Evolutionary conservation across 53 echinoderm and acorn worm species (phyloP), one percentile per base, ranked within the genome.

Genomic region (Hippasteria phrygiana): DNA sequence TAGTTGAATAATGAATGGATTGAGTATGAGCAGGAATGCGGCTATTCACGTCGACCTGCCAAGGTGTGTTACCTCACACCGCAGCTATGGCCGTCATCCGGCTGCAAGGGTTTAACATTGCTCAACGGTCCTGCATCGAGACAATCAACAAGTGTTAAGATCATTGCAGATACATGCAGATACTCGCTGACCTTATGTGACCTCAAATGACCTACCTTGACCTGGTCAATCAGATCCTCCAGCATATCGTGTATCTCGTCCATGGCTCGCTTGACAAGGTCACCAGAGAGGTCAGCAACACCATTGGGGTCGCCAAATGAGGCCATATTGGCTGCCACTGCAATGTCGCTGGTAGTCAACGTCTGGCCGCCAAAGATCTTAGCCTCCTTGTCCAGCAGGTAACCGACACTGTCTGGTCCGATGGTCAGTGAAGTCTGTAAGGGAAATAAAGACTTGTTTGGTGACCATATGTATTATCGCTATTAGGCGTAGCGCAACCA

Each of bases 391-490:
- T 86, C 81, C 27, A 97, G 87, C 43, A 87, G 88, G 84, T 93
- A 95, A 20, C 97, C 95, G 35, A 95, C 92, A 88, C 97, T 97
- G 12, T 79, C 82, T 55, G 97, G 97, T 43, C 95, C 97, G 47
- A 97, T 78, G 14, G 84, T 41, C 51, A 95, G 73, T 18, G 87
- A 78, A 4, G 62, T 63, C 96, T 97, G 82, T 47, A 62, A 71
- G 9, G 80, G 47, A 47, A 41, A 50, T 75, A 36, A 3, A 40
- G 11, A 62, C 24, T 4, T 4, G 18, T 35, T 3, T 0, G 37
- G 34, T 67, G 22, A 35, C 14, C 37, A 67, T 28, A 63, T 10
- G 67, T n/a, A n/a, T n/a, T n/a, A n/a, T n/a, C n/a, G n/a, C n/a
- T n/a, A n/a, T n/a, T n/a, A n/a, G n/a, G n/a, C n/a, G n/a, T n/a